Conservation (phyloP, 2,888 invertebrate species). For the Tetrapedia diversipes region DNA sequence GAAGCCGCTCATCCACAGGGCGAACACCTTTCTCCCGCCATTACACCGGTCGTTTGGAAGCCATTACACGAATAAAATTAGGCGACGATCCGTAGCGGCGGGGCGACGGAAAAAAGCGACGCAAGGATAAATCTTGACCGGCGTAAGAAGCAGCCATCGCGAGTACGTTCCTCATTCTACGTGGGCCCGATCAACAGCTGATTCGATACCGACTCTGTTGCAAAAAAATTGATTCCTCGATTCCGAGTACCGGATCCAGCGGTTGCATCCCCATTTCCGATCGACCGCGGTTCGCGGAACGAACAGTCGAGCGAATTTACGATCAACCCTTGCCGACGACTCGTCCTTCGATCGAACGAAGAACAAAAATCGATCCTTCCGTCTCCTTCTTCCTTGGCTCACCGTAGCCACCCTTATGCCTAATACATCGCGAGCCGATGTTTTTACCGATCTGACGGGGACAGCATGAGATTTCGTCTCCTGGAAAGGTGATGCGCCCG, state of each 20-base stretch:
- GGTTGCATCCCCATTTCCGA: conserved; percentile 44
- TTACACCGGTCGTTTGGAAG: conserved; percentile 39
- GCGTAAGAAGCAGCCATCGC: conserved; percentile 34
- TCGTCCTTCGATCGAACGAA: conserved; percentile 24
- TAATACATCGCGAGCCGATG: conserved; percentile 48
- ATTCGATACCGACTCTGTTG: conserved; percentile 30
- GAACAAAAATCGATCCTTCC: conserved; percentile 32
- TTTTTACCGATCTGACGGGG: conserved; percentile 49
- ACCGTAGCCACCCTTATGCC: conserved; percentile 41
- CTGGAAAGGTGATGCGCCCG: conserved; percentile 63
- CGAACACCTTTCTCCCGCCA: conserved; percentile 49
- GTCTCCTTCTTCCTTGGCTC: not conserved
- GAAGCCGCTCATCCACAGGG: not conserved
- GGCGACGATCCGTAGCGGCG: conserved; percentile 11
- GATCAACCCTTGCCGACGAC: conserved; percentile 55
- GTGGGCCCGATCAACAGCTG: conserved; percentile 60
- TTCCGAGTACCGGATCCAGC: conserved; percentile 50
- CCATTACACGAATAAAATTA: conserved; percentile 54
- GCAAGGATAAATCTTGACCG: conserved; percentile 38
- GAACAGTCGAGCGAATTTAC: conserved; percentile 62
- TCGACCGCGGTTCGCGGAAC: conserved; percentile 48
- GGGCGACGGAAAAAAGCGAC: not conserved
- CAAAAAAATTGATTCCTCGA: conserved; percentile 54
- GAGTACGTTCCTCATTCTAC: conserved; percentile 50
- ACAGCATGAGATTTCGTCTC: conserved; percentile 54